A percentile compares a stretch with the other conserved stretches of the same genome.
These are phyloP conservation scores for Anolis sagrei DNA, from an alignment of 2,113 vertebrate genomes.

Conservation along the genomic window DNA sequence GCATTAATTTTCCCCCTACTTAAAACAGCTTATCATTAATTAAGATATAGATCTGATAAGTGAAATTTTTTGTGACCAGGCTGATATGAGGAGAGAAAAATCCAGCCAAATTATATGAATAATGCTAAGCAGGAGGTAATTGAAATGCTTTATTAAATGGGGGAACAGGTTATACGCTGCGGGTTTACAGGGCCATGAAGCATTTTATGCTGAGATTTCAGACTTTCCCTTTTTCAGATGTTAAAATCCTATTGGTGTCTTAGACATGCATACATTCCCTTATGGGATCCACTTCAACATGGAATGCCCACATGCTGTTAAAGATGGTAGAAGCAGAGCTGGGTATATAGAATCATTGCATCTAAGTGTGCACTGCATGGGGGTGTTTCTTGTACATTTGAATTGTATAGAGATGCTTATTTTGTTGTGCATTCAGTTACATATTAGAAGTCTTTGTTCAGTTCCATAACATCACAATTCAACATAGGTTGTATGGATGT, in stretches of 20 bases:
- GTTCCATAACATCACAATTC: too few relatives aligned
- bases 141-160: conserved; percentile 60
- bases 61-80: conserved; percentile 36
- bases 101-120: conserved; percentile 48
- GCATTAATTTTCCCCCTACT: conserved; percentile 41
- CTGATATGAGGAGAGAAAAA: conserved; percentile 40
- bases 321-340: too few relatives aligned
- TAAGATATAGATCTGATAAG: conserved; percentile 60
- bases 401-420: neutral
- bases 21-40: conserved; percentile 68
- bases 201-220: conserved; percentile 34
- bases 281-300: neutral
- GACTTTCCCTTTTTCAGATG: neutral
- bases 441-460: too few relatives aligned
- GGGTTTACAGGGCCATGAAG: conserved; percentile 29
- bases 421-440: neutral
- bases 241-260: conserved; percentile 2
- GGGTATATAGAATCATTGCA: too few relatives aligned
- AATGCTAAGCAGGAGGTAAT: conserved; percentile 50
- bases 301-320: neutral
- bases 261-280: conserved; percentile 35
- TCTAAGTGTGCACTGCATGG: too few relatives aligned
- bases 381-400: neutral
- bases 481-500: too few relatives aligned
- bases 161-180: conserved; percentile 33